A percentile compares a stretch with the other conserved stretches of the same genome.
Evolutionary conservation across 2,797 vertebrate species (phyloP).

Genomic region (Lacerta bilineata): DNA sequence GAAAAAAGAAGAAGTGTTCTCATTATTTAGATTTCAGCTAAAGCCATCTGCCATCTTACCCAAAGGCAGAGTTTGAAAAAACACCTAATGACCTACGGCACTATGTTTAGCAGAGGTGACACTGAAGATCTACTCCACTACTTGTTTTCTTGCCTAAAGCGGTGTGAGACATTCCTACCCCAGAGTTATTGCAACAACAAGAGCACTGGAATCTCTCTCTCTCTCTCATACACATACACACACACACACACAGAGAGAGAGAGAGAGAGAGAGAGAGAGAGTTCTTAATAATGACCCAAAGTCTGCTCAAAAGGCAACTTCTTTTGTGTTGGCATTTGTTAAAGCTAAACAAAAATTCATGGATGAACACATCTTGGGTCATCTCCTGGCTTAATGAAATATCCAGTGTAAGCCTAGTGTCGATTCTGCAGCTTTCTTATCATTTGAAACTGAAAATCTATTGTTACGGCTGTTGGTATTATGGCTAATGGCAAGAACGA

Average conservation of each 20-base stretch:
- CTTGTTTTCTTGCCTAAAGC: background rate
- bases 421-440: background rate
- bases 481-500: no score
- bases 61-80: background rate
- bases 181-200: background rate
- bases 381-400: background rate
- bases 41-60: background rate
- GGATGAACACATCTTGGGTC: background rate
- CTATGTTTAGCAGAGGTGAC: background rate
- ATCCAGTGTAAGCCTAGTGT: background rate
- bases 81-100: background rate
- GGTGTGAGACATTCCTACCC: background rate
- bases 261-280: no score
- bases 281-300: background rate
- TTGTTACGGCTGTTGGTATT: background rate
- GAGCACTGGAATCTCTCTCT: background rate
- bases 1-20: background rate
- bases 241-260: no score
- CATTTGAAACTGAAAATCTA: background rate
- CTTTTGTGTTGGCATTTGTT: background rate
- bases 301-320: background rate
- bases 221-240: no score
- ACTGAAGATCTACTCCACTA: background rate
- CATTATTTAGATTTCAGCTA: background rate
- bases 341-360: constrained; percentile 15